Base-by-base conservation (phyloP, 2,797 vertebrate species). In the Myotis vivesi region DNA sequence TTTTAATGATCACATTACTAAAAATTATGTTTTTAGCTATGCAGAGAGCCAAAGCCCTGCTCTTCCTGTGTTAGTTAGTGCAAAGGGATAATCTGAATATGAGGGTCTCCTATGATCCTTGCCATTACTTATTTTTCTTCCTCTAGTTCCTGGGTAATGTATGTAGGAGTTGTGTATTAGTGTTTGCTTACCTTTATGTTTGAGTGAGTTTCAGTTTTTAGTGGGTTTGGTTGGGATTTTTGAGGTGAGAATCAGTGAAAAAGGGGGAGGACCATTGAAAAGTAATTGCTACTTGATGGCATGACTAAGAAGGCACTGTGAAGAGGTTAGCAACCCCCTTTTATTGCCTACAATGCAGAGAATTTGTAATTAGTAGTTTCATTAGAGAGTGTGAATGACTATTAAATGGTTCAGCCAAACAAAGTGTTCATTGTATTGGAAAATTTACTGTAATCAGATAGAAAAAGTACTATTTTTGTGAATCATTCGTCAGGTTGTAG, bases 391-490 rank as follows among this genome's bases (percentile, higher is more conserved):
- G 49, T 8, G 89, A 94, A 95, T 91, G 93, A 96, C 96, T 95
- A 93, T 97, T 97, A 96, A 95, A 95, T 85, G 85, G 90, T 90
- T 97, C 93, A 96, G 75, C 87, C 92, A 96, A 97, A 97, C 92
- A 97, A 96, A 96, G 96, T 80, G 73, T 91, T 95, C 95, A 94
- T 97, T 96, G 95, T 93, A 93, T 97, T 92, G 94, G 97, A 97
- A 97, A 97, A 97, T 96, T 90, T 96, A 95, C 96, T 87, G 93
- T 97, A 95, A 97, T 96, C 97, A 94, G 95, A 95, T 96, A 95
- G 96, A 92, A 89, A 88, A 97, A 97, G 90, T 94, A 96, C 90
- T 94, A 88, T 92, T 96, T 97, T 94, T 38, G 90, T 76, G 89
- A 90, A 80, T 94, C 90, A 79, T 89, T 59, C 94, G 88, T 95